phyloP scores from a whole-genome alignment of 2,797 vertebrate genomes.

The Cyclura pinguis region DNA sequence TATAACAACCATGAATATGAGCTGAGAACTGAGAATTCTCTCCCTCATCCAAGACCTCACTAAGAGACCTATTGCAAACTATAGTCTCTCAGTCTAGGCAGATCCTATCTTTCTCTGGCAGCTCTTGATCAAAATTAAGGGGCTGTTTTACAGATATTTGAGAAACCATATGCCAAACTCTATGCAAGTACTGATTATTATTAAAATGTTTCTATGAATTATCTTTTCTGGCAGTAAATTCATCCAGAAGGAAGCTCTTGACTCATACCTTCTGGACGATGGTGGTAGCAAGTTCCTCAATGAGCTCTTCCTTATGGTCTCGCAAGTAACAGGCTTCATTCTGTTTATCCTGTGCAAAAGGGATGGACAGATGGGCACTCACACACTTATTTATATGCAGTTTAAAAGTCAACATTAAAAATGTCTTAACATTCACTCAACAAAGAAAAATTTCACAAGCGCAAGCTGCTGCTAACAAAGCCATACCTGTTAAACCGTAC shows the following conservation, averaged over 20 bases:
- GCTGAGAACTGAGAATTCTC: not conserved
- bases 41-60: not conserved
- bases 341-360: conserved; percentile 88
- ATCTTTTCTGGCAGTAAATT: not conserved
- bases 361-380: not conserved
- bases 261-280: conserved; percentile 92
- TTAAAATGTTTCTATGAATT: not conserved
- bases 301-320: conserved; percentile 94
- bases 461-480: no score
- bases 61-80: not conserved
- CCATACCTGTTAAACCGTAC: no score
- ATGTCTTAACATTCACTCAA: accelerated
- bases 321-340: conserved; percentile 93
- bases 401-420: not conserved
- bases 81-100: not conserved
- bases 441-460: not conserved
- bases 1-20: not conserved
- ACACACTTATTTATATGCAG: not conserved
- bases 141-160: not conserved
- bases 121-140: not conserved
- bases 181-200: not conserved
- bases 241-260: not conserved
- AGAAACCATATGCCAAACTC: not conserved
- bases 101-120: not conserved
- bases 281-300: conserved; percentile 93